Percentiles rank a stretch among this genome's conserved stretches.
Conservation (phyloP, 2,113 vertebrate genomes). For the Myodes glareolus region DNA sequence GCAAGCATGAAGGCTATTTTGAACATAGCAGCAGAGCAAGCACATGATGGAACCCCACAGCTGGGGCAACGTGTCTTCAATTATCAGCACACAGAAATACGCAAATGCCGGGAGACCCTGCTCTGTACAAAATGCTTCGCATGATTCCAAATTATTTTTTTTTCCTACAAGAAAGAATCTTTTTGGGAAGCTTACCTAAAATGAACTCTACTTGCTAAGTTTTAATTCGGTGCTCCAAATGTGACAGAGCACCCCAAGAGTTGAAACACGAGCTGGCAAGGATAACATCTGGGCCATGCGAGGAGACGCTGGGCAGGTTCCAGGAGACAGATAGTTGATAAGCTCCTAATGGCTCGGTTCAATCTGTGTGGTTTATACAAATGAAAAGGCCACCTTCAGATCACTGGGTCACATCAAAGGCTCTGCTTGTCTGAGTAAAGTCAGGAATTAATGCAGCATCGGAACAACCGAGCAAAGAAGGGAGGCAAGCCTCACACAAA, state of each 20-base stretch:
- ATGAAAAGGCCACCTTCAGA: conserved; percentile 59
- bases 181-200: conserved; percentile 52
- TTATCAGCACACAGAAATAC: neutral
- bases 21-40: neutral
- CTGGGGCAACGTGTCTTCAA: neutral
- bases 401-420: neutral
- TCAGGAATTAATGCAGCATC: conserved; percentile 5
- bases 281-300: conserved; percentile 54
- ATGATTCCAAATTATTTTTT: conserved; percentile 32
- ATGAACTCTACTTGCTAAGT: conserved; percentile 35
- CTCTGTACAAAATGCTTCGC: neutral
- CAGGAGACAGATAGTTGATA: conserved; percentile 69
- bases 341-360: conserved; percentile 75
- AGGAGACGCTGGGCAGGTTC: conserved; percentile 69
- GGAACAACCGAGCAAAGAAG: neutral
- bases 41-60: neutral
- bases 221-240: conserved; percentile 69
- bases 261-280: conserved; percentile 68
- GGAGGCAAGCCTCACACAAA: neutral
- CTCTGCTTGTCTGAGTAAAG: conserved; percentile 20
- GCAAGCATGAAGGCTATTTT: neutral
- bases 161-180: conserved; percentile 24
- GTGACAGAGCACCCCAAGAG: conserved; percentile 56
- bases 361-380: conserved; percentile 61
- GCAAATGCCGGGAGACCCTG: conserved; percentile 21